These are phyloP conservation scores for Ischnus inquisitorius DNA, from an alignment of 2,888 invertebrate species.

Conservation along the genomic window DNA sequence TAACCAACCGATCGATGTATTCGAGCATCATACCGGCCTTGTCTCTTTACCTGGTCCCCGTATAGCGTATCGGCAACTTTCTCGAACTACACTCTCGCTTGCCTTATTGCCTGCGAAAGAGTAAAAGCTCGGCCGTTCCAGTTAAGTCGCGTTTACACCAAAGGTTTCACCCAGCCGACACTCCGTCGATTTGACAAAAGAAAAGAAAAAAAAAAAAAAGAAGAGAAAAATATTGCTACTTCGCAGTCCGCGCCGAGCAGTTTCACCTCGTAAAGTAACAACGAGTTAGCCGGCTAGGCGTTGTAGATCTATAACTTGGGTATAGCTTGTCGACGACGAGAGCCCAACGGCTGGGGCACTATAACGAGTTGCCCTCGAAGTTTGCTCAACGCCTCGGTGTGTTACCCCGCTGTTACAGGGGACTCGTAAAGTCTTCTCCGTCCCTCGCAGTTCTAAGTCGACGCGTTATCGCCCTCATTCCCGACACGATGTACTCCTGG, in stretches of 20 bases:
- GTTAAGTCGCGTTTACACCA: not conserved
- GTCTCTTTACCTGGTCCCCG: not conserved
- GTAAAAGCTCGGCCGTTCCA: conserved; percentile 25
- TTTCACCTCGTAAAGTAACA: conserved; percentile 36
- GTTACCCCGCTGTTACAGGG: not conserved
- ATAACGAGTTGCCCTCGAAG: conserved; percentile 16
- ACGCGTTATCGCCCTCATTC: conserved; percentile 43
- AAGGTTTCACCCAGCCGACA: not conserved
- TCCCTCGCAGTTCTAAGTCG: not conserved
- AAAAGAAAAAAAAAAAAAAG: not conserved
- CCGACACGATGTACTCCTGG: conserved; percentile 14
- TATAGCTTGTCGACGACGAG: conserved; percentile 10
- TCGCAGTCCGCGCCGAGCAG: conserved; percentile 19
- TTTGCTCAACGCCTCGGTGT: conserved; percentile 3
- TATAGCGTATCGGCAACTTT: conserved; percentile 33
- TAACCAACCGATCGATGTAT: conserved; percentile 9
- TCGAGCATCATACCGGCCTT: conserved; percentile 4
- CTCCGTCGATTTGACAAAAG: conserved; percentile 25
- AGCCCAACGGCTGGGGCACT: not conserved
- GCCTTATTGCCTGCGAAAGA: not conserved
- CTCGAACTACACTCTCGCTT: conserved; percentile 21
- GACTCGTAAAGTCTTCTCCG: conserved; percentile 30
- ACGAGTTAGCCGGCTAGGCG: conserved; percentile 7
- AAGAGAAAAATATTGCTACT: not conserved
- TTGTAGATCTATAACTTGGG: not conserved